Evolutionary conservation across 2,797 vertebrate species (phyloP), one percentile per base, ranked within the genome.

Genomic region (Arnoldichthys spilopterus): DNA sequence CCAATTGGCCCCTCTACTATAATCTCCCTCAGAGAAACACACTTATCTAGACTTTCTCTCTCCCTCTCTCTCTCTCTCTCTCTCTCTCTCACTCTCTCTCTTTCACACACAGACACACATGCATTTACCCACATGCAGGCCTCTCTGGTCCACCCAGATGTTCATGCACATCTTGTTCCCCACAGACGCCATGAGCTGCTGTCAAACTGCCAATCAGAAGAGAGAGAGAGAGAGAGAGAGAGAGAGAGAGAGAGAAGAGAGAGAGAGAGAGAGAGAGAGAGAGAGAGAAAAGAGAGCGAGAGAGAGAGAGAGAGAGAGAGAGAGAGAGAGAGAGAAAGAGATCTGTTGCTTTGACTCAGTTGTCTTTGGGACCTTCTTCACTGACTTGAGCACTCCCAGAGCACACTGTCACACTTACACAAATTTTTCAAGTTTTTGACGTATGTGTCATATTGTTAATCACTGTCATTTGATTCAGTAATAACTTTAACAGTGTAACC

Each of bases 141-240:
- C 73, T 78, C 76, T 63, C 56, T 51, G 63, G 63, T 24, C 61
- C 67, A 62, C 40, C 61, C 84, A 83, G 72, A 83, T 78, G 81
- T 78, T 81, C 45, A 69, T 51, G 58, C 54, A 63, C 68, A 54
- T 24, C 24, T 20, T 15, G 7, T 34, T 64, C 32, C 56, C 61
- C 53, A 66, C 74, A 78, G 64, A 49, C 20, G 12, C 49, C 61
- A 9, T 30, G 49, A 45, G 49, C 15, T 26, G 64, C 22, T 72
- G 61, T 78, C 32, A 73, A 45, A 53, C 63, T 69, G 61, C 45
- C 37, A 61, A 37, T 63, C 64, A 49, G 16, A 24, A 73, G 54
- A 24, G 9, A 58, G 53, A 3, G 53, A 12, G 53, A 56, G n/a
- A 24, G 53, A 56, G n/a, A 56, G 22, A 53, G 20, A 53, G 51